A percentile compares a stretch with the other conserved stretches of the same genome.
phyloP scores from a whole-genome alignment of 2,113 vertebrate species.

The Chionodraco myersi region DNA sequence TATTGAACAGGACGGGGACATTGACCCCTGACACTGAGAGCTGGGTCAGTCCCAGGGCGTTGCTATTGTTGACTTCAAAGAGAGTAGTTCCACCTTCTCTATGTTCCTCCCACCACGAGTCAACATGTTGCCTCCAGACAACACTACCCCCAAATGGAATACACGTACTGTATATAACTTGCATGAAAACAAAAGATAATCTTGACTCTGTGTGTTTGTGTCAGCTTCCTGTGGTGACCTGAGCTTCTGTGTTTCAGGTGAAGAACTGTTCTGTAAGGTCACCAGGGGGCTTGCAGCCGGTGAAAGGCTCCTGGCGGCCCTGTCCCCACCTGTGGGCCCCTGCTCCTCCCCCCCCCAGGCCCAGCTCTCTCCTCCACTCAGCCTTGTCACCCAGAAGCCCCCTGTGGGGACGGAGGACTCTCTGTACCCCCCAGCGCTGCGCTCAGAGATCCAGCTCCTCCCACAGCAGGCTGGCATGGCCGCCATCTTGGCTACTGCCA shows the following conservation, averaged over 20 bases:
- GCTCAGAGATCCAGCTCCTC: conserved; percentile 93
- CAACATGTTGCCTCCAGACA: neutral
- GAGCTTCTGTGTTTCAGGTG: conserved; percentile 76
- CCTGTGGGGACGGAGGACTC: conserved; percentile 82
- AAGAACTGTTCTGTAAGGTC: conserved; percentile 90
- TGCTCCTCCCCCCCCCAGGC: conserved; percentile 62
- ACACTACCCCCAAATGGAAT: neutral
- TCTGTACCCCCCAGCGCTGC: conserved; percentile 75
- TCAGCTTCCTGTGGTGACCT: neutral
- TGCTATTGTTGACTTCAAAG: too few species aligned
- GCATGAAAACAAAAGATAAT: neutral
- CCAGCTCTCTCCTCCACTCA: conserved; percentile 67
- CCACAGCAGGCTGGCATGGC: conserved; percentile 99
- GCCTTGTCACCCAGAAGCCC: conserved; percentile 62
- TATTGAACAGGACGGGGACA: neutral
- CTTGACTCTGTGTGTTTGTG: neutral
- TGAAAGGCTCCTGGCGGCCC: conserved; percentile 74
- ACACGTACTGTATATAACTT: neutral
- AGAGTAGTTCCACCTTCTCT: neutral
- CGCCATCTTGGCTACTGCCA: conserved; percentile 93
- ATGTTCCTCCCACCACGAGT: neutral
- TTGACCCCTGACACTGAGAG: neutral
- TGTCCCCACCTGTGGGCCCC: conserved; percentile 54
- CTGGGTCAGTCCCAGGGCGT: neutral
- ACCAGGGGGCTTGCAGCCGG: conserved; percentile 81